phyloP scores from a whole-genome alignment of 2,113 vertebrate genomes.

The Carettochelys insculpta region DNA sequence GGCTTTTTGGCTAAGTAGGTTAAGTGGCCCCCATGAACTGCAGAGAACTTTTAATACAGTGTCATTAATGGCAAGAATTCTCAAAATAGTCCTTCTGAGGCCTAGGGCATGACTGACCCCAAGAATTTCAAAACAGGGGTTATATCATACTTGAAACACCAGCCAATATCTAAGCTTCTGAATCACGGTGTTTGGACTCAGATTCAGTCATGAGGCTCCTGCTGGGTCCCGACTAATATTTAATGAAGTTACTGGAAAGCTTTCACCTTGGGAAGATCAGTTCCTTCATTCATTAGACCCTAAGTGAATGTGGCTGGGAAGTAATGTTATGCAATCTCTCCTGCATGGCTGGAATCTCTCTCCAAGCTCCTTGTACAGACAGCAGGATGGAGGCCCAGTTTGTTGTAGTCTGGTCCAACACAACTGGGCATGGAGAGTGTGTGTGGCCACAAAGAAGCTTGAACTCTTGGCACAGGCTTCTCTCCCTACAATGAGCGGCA shows the following conservation, averaged over 20 bases:
- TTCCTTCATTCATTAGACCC: not conserved
- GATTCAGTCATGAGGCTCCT: not conserved
- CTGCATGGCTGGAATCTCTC: not conserved
- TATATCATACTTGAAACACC: not conserved
- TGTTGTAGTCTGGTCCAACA: not conserved
- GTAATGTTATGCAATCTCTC: not conserved
- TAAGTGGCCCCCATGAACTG: not conserved
- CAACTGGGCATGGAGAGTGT: not conserved
- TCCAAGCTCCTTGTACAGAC: not conserved
- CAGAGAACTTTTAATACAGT: not conserved
- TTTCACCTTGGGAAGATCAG: not conserved
- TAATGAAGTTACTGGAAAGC: not conserved
- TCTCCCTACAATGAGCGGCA: not conserved
- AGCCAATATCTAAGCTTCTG: not conserved
- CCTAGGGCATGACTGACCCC: not conserved
- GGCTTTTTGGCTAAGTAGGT: not conserved
- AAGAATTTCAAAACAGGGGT: not conserved
- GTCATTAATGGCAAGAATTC: not conserved
- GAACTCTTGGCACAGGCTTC: not conserved
- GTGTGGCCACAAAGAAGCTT: not conserved
- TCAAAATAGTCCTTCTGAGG: not conserved
- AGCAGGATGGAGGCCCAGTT: not conserved
- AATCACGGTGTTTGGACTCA: not conserved
- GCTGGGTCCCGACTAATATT: not conserved
- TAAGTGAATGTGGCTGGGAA: not conserved